Evolutionary conservation across 2,113 vertebrate genomes (phyloP), one percentile per base, ranked within the genome.

Genomic region (Myiopsitta monachus): DNA sequence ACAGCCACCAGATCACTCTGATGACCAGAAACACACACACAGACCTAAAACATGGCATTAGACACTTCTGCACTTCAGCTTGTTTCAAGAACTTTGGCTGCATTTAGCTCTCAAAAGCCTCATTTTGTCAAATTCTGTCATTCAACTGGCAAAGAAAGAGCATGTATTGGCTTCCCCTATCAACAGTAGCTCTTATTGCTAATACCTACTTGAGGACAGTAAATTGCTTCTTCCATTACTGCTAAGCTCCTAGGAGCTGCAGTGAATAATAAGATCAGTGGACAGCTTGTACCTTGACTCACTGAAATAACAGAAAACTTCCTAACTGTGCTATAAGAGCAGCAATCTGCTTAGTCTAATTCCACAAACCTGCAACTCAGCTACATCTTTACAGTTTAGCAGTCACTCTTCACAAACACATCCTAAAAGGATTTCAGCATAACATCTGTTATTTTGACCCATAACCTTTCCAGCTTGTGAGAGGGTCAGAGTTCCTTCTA

Each of bases 151-250:
- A 85, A 83, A 75, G 43, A 61, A 1, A 66, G n/a, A 8, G 49
- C 24, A 27, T 61, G 1, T 10, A 72, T 8, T 7, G 22, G 33
- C 33, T 85, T 90, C 36, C 39, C 49, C 12, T 63, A 41, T 2
- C 0, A 0, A 51, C 39, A 14, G 1, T 0, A 51, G 0, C 1
- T 54, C 19, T 18, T 88, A 73, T 26, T 61, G 33, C 30, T 54
- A 57, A 44, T 41, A 72, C 2, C n/a, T 62, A 28, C 55, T 30
- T 62, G 18, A 84, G 14, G 15, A 46, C 38, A 72, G 31, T 22
- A 85, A 81, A 47, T 14, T 33, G 9, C 22, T 27, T 64, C 22
- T 30, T 72, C 47, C 54, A 18, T 8, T 70, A 78, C 11, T 52
- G 28, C 64, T 24, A 66, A 64, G 23, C 6, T 52, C 27, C 33